Evolutionary conservation across 2,888 invertebrate genomes (phyloP).

Genomic region (Chrysomela aeneicollis): DNA sequence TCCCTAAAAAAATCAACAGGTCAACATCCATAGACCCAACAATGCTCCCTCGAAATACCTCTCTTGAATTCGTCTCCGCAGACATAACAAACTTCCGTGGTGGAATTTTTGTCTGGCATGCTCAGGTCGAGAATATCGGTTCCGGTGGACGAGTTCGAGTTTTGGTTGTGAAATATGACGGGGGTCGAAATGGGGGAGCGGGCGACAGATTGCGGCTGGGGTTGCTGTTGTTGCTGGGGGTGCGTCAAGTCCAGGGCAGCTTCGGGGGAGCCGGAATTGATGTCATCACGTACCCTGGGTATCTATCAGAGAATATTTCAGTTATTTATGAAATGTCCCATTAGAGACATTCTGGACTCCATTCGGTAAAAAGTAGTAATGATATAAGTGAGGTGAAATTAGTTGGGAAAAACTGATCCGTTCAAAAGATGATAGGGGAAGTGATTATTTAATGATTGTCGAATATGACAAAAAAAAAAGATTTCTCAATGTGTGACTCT

Average conservation of each 20-base stretch:
- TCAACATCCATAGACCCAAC: too few relatives aligned
- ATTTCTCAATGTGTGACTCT: too few relatives aligned
- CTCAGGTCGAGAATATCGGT: slow-evolving; percentile 85
- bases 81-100: slow-evolving; percentile 89
- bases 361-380: too few relatives aligned
- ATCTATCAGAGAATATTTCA: background rate
- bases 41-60: too few relatives aligned
- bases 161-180: slow-evolving; percentile 56
- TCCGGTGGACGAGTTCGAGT: slow-evolving; percentile 59
- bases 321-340: too few relatives aligned
- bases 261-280: slow-evolving; percentile 39
- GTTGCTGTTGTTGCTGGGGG: slow-evolving; percentile 40
- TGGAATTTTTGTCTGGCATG: slow-evolving; percentile 92
- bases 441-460: too few relatives aligned
- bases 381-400: too few relatives aligned
- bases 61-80: slow-evolving; percentile 89
- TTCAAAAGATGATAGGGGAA: too few relatives aligned
- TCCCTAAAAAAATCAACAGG: slow-evolving; percentile 62
- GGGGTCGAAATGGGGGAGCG: slow-evolving; percentile 34
- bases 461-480: too few relatives aligned
- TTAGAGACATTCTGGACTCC: too few relatives aligned
- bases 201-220: slow-evolving; percentile 41
- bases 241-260: slow-evolving; percentile 67
- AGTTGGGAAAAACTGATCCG: too few relatives aligned
- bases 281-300: background rate